A percentile compares a stretch with the other conserved stretches of the same genome.
Evolutionary conservation across 2,113 vertebrate species (phyloP).

Genomic region (Xyliphius kryptos): DNA sequence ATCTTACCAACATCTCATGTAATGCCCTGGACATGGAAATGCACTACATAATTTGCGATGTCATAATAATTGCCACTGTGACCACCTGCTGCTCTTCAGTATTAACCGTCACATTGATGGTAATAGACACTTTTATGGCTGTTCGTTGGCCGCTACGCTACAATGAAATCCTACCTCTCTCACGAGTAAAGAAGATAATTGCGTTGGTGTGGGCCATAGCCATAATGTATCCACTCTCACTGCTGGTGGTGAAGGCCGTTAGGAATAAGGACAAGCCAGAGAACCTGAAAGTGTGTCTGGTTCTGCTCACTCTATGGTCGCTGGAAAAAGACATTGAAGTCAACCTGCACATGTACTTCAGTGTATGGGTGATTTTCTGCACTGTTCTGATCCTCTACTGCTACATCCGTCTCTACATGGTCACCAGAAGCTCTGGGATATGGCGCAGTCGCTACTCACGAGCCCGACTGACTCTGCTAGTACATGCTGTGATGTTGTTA

Average conservation of each 20-base stretch:
- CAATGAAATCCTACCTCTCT: conserved; percentile 51
- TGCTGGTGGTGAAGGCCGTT: conserved; percentile 54
- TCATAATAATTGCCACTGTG: conserved; percentile 52
- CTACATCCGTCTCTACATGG: conserved; percentile 67
- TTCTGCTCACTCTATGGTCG: conserved; percentile 52
- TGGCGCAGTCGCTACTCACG: conserved; percentile 67
- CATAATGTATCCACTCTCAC: conserved; percentile 52
- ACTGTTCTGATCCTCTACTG: conserved; percentile 62
- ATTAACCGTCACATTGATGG: conserved; percentile 67
- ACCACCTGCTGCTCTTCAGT: conserved; percentile 59
- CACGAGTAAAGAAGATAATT: conserved; percentile 52
- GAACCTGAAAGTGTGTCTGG: conserved; percentile 49
- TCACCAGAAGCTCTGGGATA: conserved; percentile 66
- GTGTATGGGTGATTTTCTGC: conserved; percentile 55
- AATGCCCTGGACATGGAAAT: conserved; percentile 41
- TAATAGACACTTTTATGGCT: conserved; percentile 67
- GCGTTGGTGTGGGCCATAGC: conserved; percentile 59
- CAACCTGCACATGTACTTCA: conserved; percentile 53
- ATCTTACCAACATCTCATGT: conserved; percentile 50
- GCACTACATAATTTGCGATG: conserved; percentile 51
- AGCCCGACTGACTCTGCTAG: conserved; percentile 65
- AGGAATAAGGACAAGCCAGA: background rate
- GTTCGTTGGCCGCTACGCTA: conserved; percentile 68
- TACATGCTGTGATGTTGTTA: conserved; percentile 61
- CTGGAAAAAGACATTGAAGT: conserved; percentile 25